Evolutionary conservation across 2,797 vertebrate genomes (phyloP).

Genomic region (Macropus fuliginosus): DNA sequence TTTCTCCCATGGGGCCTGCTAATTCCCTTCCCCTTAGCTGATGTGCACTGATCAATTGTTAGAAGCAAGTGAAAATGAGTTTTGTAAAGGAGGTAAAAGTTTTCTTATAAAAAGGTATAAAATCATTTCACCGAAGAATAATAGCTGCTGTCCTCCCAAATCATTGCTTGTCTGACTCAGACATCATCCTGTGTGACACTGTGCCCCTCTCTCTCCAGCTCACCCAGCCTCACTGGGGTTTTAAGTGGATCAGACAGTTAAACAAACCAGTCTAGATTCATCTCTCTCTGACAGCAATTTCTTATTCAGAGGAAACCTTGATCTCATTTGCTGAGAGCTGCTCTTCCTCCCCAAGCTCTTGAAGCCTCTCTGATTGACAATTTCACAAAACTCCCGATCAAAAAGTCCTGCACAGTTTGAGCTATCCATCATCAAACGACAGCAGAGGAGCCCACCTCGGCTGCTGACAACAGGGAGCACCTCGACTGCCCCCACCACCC

Average conservation of each 20-base stretch:
- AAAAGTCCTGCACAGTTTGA: not conserved
- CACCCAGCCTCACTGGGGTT: constrained; percentile 28
- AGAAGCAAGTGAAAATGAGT: not conserved
- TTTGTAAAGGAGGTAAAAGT: not conserved
- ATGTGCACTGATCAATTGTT: not conserved
- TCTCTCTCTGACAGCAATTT: constrained; percentile 48
- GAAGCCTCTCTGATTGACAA: constrained; percentile 40
- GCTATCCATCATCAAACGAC: not conserved
- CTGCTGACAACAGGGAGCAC: too few relatives aligned
- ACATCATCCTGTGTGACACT: constrained; percentile 18
- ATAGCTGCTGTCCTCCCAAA: not conserved
- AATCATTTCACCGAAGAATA: constrained; percentile 1
- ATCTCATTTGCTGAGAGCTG: constrained; percentile 23
- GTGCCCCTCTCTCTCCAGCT: not conserved
- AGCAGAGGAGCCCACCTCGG: not conserved
- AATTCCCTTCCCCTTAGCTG: not conserved
- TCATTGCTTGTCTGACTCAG: constrained; percentile 17
- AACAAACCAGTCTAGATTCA: constrained; percentile 49
- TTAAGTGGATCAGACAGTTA: constrained; percentile 73
- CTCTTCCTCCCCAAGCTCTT: not conserved
- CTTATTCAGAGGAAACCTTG: constrained; percentile 56
- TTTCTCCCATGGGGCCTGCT: fast-evolving
- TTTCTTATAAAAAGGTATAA: constrained; percentile 14
- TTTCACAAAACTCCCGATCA: not conserved
- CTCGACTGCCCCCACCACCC: too few relatives aligned